Evolutionary conservation across 64 coral and sea anemone species (phyloP).

Genomic region (Cladopsammia gracilis): DNA sequence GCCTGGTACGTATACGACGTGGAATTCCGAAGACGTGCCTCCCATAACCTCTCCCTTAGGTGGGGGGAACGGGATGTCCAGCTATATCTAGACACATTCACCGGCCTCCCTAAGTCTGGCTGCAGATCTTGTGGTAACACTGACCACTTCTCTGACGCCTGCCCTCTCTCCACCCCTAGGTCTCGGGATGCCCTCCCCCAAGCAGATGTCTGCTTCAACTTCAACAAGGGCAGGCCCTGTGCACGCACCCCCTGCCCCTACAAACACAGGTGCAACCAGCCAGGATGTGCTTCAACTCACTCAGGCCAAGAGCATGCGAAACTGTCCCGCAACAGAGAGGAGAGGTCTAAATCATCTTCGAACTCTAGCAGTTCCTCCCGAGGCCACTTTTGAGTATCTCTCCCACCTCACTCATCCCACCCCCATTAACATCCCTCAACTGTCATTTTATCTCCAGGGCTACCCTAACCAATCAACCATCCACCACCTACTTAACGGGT

Average conservation of each 20-base stretch:
- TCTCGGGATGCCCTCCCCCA: not conserved
- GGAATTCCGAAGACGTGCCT: not conserved
- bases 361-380: not conserved
- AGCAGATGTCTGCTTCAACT: not conserved
- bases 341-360: not conserved
- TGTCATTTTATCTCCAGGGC: not conserved
- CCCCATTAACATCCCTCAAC: not conserved
- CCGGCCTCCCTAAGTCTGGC: not conserved
- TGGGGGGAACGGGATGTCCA: not conserved
- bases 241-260: not conserved
- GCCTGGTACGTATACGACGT: not conserved
- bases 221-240: not conserved
- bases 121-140: not conserved
- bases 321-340: not conserved
- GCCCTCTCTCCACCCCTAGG: not conserved
- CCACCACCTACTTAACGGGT: not conserved
- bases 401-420: not conserved
- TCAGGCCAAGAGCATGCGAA: not conserved
- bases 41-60: not conserved
- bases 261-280: not conserved
- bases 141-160: not conserved
- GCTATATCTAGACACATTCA: not conserved
- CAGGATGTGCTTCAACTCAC: not conserved
- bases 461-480: not conserved
- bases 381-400: not conserved